Evolutionary conservation across 2,888 invertebrate species (phyloP), one percentile per base, ranked within the genome.

Genomic region (Pilophorus perplexus): DNA sequence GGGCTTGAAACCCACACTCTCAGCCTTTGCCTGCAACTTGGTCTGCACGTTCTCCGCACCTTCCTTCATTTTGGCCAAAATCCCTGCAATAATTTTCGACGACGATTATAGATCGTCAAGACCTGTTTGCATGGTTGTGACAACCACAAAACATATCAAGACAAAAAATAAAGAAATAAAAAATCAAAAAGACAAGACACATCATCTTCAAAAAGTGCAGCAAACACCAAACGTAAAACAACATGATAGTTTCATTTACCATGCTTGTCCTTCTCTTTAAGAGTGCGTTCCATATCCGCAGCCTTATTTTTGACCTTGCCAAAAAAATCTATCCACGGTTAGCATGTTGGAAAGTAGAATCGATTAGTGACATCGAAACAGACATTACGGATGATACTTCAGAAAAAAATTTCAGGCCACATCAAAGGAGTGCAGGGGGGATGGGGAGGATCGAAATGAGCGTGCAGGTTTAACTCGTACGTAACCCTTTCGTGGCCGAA

Each of bases 301-400:
- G 93, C 93, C 78, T 92, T 95, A 80, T 95, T 95, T 84, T 95
- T 97, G 72, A 96, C 93, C 75, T 93, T 93, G 71, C 93, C 93
- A 77, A 97, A 90, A 83, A 97, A 93, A 78, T 95, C 96, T 88
- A 59, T 59, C 59, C 59, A 25, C 42, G 59, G n/a, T 64, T 64
- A 50, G 64, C 64, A 64, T 55, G 65, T 65, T 55, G 55, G 42
- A 20, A 23, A 42, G 23, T 10, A 55, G 42, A 25, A 22, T 20
- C 22, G 20, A 65, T 54, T 55, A 44, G 44, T 59, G 6, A 59
- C n/a, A n/a, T n/a, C n/a, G n/a, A n/a, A n/a, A n/a, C n/a, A n/a
- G n/a, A 48, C 22, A 22, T 48, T 12, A 18, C 16, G 20, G 22
- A 20, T 3, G 12, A 40, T 42, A 40, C 42, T 42, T 40, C 42